Evolutionary conservation across 2,888 invertebrate species (phyloP), one percentile per base, ranked within the genome.

Genomic region (Galeruca laticollis): DNA sequence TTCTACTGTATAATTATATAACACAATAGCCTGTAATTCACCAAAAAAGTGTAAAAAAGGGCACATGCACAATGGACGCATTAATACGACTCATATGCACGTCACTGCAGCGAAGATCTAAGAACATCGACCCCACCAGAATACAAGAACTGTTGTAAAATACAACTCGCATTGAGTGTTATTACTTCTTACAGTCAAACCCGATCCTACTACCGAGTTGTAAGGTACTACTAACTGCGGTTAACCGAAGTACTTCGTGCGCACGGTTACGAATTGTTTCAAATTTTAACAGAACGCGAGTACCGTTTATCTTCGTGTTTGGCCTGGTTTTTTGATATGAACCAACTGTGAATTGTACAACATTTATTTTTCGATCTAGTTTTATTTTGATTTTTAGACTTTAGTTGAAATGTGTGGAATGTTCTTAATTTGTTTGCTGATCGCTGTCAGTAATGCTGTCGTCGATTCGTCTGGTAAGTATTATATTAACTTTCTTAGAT

Each of bases 71-170:
- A 57, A 60, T 40, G 18, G n/a, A 21, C 21, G 10, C 15, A 40
- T 26, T 10, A 31, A 47, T 2, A 21, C n/a, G 21, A 35, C 59
- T 51, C 37, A 4, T 15, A 66, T 66, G 71, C 70, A 66, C 69
- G 68, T 43, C 72, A 71, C 71, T 72, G 70, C 65, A 60, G 11
- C 65, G 51, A 69, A 61, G 63, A 68, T 49, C 57, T 59, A 59
- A 62, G 71, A 64, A 64, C 74, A 71, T 69, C 74, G 74, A 74
- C 74, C 74, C 72, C 74, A 66, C 69, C 68, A 74, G 65, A 73
- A 65, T 56, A 57, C 69, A 70, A 73, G 70, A 73, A 73, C 70
- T 73, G 72, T 72, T 72, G 61, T 68, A 63, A 62, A 57, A 62
- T 67, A 51, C 65, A 63, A 68, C 52, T 63, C 60, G 70, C 60